These are phyloP conservation scores for Aethes cnicana DNA, from an alignment of 2,888 invertebrate species.

Conservation along the genomic window DNA sequence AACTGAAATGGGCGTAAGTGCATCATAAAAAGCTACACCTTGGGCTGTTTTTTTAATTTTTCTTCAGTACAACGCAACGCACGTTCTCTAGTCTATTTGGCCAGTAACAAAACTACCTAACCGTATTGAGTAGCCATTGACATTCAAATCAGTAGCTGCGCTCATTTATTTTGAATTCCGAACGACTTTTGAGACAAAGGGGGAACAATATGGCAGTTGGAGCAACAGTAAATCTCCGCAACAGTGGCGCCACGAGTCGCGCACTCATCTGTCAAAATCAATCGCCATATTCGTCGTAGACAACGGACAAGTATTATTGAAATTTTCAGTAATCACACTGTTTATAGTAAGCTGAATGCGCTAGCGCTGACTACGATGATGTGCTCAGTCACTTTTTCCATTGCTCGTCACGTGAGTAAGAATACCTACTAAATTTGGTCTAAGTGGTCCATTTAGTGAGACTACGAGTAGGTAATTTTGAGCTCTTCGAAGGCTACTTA, in stretches of 20 bases:
- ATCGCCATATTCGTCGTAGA: constrained; percentile 60
- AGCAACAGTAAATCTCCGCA: constrained; percentile 75
- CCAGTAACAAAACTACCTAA: constrained; percentile 70
- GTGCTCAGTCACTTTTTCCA: too few species aligned
- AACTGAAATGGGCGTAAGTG: constrained; percentile 10
- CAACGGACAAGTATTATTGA: constrained; percentile 39
- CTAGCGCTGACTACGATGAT: constrained; percentile 11
- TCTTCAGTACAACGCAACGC: constrained; percentile 35
- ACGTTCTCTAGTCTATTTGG: constrained; percentile 51
- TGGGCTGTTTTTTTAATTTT: constrained; percentile 1
- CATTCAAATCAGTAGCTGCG: constrained; percentile 79
- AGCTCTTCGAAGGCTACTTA: too few species aligned
- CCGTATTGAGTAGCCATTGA: constrained; percentile 73
- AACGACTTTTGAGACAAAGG: constrained; percentile 66
- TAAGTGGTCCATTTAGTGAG: too few species aligned
- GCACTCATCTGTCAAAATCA: constrained; percentile 73
- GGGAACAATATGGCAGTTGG: constrained; percentile 71
- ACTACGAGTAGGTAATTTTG: too few species aligned
- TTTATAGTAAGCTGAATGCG: constrained; percentile 31
- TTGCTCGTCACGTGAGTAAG: too few species aligned
- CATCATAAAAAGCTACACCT: neutral
- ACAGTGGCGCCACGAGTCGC: constrained; percentile 75
- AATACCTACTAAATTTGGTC: too few species aligned
- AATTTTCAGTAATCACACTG: constrained; percentile 31
- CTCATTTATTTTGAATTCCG: constrained; percentile 75